A percentile compares a stretch with the other conserved stretches of the same genome.
phyloP scores from a whole-genome alignment of 2,888 invertebrate species.

The Chaetogeoica ovagalla region DNA sequence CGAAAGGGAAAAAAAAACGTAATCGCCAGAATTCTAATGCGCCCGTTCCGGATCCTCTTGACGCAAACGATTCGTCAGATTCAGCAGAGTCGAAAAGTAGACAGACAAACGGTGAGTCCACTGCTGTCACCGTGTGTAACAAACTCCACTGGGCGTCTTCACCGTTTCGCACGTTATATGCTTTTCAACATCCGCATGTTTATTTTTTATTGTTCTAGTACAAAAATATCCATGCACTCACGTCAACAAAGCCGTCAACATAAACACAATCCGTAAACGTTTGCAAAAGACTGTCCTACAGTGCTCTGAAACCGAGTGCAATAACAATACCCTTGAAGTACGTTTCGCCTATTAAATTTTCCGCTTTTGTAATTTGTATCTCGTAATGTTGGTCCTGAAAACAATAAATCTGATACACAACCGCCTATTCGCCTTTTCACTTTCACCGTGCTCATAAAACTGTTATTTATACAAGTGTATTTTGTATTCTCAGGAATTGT shows the following conservation, averaged over 20 bases:
- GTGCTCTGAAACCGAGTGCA: constrained; percentile 64
- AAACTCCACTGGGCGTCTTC: constrained; percentile 52
- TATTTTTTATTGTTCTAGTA: constrained; percentile 23
- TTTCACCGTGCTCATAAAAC: not conserved
- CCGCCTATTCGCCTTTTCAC: no score
- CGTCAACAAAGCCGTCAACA: constrained; percentile 70
- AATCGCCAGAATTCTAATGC: constrained; percentile 45
- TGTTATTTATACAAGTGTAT: not conserved
- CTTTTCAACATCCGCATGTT: constrained; percentile 13
- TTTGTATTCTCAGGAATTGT: constrained; percentile 59
- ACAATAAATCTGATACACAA: no score
- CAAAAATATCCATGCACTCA: constrained; percentile 65
- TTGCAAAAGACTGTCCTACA: constrained; percentile 60
- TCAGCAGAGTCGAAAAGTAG: constrained; percentile 39
- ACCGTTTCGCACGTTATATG: not conserved
- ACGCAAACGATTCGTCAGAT: constrained; percentile 43
- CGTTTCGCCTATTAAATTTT: no score
- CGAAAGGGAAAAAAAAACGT: constrained; percentile 51
- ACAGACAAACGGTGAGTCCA: constrained; percentile 40
- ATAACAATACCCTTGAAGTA: constrained; percentile 62
- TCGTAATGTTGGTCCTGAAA: not conserved
- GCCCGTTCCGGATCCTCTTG: constrained; percentile 41
- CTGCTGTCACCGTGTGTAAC: constrained; percentile 8
- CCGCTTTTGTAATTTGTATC: not conserved
- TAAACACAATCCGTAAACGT: constrained; percentile 66